These are phyloP conservation scores for Apostichopus japonicus DNA, from an alignment of 35 echinoderm and acorn worm species.

Conservation along the genomic window DNA sequence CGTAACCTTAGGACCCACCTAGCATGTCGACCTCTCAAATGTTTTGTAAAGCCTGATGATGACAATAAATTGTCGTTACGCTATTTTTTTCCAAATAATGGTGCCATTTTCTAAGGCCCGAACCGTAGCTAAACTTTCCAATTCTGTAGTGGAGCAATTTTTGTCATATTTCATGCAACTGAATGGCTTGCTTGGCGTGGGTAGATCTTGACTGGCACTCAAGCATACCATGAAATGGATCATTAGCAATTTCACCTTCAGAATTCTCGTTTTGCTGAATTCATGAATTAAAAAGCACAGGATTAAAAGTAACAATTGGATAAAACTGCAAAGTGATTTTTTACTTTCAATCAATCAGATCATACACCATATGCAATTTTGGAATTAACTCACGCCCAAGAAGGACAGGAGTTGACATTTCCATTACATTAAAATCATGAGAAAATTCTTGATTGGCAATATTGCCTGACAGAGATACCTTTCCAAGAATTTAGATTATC, in stretches of 20 bases:
- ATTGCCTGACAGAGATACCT: not conserved
- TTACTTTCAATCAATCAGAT: slow-evolving; percentile 4
- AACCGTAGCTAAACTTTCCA: too few species aligned
- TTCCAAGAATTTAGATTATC: not conserved
- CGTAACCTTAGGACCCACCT: too few species aligned
- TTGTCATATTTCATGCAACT: too few species aligned
- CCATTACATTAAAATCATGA: not conserved
- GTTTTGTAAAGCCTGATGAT: too few species aligned
- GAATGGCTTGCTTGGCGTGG: too few species aligned
- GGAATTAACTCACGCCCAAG: not conserved
- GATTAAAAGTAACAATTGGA: slow-evolving; percentile 17
- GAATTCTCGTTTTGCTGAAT: not conserved
- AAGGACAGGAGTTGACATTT: slow-evolving; percentile 17
- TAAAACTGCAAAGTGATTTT: not conserved
- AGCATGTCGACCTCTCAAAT: too few species aligned
- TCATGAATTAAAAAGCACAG: not conserved
- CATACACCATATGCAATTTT: not conserved
- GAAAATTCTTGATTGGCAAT: not conserved
- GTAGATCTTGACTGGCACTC: too few species aligned
- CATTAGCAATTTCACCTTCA: not conserved
- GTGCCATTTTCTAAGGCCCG: too few species aligned
- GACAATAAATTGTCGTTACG: too few species aligned
- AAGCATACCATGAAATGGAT: too few species aligned
- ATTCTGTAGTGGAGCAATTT: too few species aligned
- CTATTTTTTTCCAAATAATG: too few species aligned